Evolutionary conservation across 2,888 invertebrate species (phyloP).

Genomic region (Lamellibrachia satsuma): DNA sequence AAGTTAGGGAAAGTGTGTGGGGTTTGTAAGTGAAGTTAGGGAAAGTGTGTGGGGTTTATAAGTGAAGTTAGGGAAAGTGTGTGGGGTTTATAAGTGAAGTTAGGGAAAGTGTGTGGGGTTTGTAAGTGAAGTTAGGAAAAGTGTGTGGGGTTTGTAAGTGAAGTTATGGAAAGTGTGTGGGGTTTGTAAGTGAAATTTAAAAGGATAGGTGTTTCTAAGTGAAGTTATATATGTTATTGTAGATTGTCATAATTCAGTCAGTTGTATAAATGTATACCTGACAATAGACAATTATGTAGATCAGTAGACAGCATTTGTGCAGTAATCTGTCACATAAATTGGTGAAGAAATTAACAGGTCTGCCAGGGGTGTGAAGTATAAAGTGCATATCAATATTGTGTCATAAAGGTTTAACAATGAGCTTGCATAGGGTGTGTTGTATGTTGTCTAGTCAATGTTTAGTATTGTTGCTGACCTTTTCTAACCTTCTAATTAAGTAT

Average conservation of each 20-base stretch:
- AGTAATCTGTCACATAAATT: not conserved
- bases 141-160: not conserved
- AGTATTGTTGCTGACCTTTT: not conserved
- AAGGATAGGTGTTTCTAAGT: too few relatives aligned
- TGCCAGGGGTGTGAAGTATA: not conserved
- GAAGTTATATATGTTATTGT: not conserved
- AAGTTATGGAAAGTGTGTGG: not conserved
- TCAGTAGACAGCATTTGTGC: too few relatives aligned
- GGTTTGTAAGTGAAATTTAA: not conserved
- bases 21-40: not conserved
- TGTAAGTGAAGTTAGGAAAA: not conserved
- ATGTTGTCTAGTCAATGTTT: not conserved
- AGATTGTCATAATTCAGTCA: not conserved
- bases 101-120: not conserved
- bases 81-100: not conserved
- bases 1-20: not conserved
- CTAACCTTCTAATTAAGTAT: not conserved
- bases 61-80: not conserved
- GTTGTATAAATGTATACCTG: not conserved
- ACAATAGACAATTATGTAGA: not conserved
- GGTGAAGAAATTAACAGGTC: not conserved
- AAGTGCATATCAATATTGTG: not conserved
- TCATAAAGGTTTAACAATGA: not conserved
- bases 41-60: not conserved
- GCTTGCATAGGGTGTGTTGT: not conserved